phyloP scores from a whole-genome alignment of 2,113 vertebrate genomes.

The Oncorhynchus mykiss region DNA sequence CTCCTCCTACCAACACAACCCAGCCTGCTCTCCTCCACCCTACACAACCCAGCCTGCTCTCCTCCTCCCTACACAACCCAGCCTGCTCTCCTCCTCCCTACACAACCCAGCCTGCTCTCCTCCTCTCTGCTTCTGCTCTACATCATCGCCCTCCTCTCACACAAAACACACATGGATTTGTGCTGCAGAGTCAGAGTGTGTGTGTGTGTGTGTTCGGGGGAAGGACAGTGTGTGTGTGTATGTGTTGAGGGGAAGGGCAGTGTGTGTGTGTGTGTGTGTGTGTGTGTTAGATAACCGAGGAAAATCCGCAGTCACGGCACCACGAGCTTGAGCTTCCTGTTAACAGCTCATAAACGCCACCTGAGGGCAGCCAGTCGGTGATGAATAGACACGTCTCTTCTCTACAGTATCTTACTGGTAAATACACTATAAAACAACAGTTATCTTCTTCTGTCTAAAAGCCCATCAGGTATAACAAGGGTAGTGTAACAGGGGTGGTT shows the following conservation, averaged over 20 bases:
- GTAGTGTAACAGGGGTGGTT: too few species aligned
- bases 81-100: too few species aligned
- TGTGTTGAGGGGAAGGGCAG: neutral
- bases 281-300: conserved; percentile 1
- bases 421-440: too few species aligned
- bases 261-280: neutral
- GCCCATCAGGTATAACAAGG: too few species aligned
- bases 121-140: neutral
- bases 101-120: neutral
- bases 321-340: too few species aligned
- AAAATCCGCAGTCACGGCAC: neutral
- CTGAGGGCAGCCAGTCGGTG: neutral
- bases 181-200: neutral
- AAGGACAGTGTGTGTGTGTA: too few species aligned
- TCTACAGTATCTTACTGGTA: too few species aligned
- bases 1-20: neutral
- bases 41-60: neutral
- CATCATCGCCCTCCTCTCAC: neutral
- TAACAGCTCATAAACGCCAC: neutral
- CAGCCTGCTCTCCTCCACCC: too few species aligned
- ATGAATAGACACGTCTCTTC: neutral
- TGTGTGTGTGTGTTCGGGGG: neutral
- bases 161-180: neutral
- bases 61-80: neutral
- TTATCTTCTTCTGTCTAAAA: too few species aligned